phyloP scores from a whole-genome alignment of 2,113 vertebrate species.

The Sylvilagus bachmani region DNA sequence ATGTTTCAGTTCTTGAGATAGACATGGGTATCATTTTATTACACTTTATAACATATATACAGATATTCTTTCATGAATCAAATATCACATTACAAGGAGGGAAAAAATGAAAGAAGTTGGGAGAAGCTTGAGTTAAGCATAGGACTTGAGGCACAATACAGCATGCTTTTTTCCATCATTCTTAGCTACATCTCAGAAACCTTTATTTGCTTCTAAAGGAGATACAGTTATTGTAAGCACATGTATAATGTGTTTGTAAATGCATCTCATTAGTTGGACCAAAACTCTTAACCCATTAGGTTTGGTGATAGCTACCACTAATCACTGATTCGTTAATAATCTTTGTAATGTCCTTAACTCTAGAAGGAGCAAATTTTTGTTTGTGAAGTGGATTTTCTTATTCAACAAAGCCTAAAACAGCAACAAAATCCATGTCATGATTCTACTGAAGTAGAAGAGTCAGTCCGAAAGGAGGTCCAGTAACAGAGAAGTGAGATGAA shows the following conservation, averaged over 20 bases:
- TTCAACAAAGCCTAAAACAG: conserved; percentile 13
- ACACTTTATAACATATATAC: neutral
- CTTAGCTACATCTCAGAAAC: neutral
- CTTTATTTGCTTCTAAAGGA: conserved; percentile 23
- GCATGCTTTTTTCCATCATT: neutral
- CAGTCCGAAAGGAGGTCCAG: neutral
- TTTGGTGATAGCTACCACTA: neutral
- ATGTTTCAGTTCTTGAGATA: neutral
- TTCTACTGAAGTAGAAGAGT: neutral
- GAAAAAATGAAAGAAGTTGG: neutral
- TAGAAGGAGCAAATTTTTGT: neutral
- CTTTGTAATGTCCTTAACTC: neutral
- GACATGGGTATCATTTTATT: neutral
- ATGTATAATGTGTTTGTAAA: conserved; percentile 4
- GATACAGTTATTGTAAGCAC: neutral
- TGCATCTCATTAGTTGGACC: neutral
- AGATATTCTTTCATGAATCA: neutral
- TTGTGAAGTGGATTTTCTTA: neutral
- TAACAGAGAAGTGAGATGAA: neutral
- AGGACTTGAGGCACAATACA: neutral
- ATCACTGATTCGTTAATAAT: neutral
- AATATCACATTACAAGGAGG: neutral
- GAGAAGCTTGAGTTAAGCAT: neutral
- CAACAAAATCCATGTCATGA: neutral
- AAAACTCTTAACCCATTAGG: neutral